These are phyloP conservation scores for Drosophila watanabei DNA, from an alignment of 1,140 invertebrate genomes.

Conservation along the genomic window DNA sequence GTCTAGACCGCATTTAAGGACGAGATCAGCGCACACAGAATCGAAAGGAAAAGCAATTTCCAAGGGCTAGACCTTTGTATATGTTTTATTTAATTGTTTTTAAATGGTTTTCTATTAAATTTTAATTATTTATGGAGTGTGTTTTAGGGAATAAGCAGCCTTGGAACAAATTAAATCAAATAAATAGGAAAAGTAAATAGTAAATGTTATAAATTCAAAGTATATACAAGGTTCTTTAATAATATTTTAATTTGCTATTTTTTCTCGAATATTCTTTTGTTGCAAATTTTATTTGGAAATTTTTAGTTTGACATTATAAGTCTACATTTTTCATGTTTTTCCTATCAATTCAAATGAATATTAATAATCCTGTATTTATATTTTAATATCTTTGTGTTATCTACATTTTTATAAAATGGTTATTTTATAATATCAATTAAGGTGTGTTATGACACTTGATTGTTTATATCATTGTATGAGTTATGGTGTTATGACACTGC, in stretches of 20 bases:
- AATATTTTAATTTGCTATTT: not conserved
- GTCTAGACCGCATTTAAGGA: conserved; percentile 19
- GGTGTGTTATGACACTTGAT: too few species aligned
- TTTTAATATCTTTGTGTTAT: too few species aligned
- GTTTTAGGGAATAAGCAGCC: not conserved
- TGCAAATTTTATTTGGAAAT: too few species aligned
- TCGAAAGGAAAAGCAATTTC: not conserved
- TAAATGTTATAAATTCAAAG: not conserved
- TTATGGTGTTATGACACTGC: too few species aligned
- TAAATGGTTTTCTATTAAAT: not conserved
- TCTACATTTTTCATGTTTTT: too few species aligned
- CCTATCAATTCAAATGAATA: too few species aligned
- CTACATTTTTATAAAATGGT: too few species aligned
- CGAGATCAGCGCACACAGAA: not conserved
- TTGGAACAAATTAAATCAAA: not conserved
- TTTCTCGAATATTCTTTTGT: too few species aligned
- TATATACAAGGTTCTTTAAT: not conserved
- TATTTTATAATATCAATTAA: too few species aligned
- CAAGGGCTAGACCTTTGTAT: not conserved
- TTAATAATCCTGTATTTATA: too few species aligned
- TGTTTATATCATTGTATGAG: too few species aligned
- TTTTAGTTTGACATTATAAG: too few species aligned
- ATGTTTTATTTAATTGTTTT: not conserved
- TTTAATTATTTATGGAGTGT: not conserved
- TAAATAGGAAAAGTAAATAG: not conserved